Conservation (phyloP, 2,113 vertebrate genomes). For the Ascaphus truei region DNA sequence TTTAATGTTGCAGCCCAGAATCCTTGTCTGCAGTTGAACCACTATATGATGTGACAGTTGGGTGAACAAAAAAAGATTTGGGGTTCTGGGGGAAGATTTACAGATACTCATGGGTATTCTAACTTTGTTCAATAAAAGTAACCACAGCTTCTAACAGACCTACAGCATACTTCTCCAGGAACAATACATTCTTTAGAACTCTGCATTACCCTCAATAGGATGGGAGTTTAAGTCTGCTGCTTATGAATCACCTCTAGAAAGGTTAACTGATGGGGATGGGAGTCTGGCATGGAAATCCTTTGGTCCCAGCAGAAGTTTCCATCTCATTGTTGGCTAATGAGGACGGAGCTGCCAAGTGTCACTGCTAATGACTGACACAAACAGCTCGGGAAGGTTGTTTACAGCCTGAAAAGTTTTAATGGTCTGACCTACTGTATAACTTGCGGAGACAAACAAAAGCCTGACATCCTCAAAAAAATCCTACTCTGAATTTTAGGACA, state of each 20-base stretch:
- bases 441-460: slow-evolving; percentile 19
- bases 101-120: not conserved
- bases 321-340: slow-evolving; percentile 28
- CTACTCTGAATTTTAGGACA: not conserved
- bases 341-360: slow-evolving; percentile 34
- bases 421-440: slow-evolving; percentile 38
- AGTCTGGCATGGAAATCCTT: not conserved
- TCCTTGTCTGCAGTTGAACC: not conserved
- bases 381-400: not conserved
- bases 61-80: no score
- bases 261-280: slow-evolving; percentile 28
- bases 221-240: slow-evolving; percentile 4
- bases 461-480: slow-evolving; percentile 12
- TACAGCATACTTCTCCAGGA: not conserved
- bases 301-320: slow-evolving; percentile 5
- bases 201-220: not conserved
- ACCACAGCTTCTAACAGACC: not conserved
- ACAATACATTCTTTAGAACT: not conserved
- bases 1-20: not conserved
- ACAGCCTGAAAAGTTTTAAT: slow-evolving; percentile 34
- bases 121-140: not conserved
- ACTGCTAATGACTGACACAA: slow-evolving; percentile 35
- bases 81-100: not conserved
- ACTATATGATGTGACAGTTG: not conserved
- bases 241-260: slow-evolving; percentile 16